These are phyloP conservation scores for Silurus meridionalis DNA, from an alignment of 2,113 vertebrate genomes.

Conservation along the genomic window DNA sequence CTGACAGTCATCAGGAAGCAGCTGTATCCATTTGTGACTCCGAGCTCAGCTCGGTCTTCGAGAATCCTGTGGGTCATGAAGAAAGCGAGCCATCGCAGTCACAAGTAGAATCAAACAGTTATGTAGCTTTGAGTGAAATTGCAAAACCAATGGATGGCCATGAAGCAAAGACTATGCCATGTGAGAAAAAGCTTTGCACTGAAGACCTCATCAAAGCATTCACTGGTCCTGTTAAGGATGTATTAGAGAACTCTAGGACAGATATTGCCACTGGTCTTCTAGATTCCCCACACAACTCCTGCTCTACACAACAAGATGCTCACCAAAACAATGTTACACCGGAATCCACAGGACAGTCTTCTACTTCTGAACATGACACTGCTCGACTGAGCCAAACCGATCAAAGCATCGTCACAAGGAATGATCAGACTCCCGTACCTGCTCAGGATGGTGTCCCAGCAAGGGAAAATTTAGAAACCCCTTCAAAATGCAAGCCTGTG, in stretches of 20 bases:
- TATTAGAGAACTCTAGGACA: conserved; percentile 1
- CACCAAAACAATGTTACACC: conserved; percentile 26
- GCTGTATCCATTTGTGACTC: conserved; percentile 26
- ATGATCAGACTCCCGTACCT: conserved; percentile 28
- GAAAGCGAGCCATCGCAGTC: background rate
- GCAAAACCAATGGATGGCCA: background rate
- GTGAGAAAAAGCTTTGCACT: background rate
- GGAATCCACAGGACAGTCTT: conserved; percentile 9
- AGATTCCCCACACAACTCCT: conserved; percentile 27
- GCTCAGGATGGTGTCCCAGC: background rate
- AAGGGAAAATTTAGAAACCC: conserved; percentile 52
- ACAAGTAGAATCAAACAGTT: conserved; percentile 16
- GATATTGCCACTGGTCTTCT: conserved; percentile 27
- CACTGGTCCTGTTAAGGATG: background rate
- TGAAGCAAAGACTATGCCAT: conserved; percentile 6
- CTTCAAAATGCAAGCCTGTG: conserved; percentile 64
- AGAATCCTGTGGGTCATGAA: conserved; percentile 14
- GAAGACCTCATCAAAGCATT: conserved; percentile 1
- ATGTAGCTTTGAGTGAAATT: background rate
- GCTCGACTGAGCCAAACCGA: conserved; percentile 30
- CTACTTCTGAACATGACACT: conserved; percentile 37
- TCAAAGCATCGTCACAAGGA: conserved; percentile 41
- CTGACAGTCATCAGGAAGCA: conserved; percentile 38
- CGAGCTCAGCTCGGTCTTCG: conserved; percentile 15
- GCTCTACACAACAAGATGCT: conserved; percentile 43